These are phyloP conservation scores for Chiloscyllium punctatum DNA, from an alignment of 2,797 vertebrate species.

Conservation along the genomic window DNA sequence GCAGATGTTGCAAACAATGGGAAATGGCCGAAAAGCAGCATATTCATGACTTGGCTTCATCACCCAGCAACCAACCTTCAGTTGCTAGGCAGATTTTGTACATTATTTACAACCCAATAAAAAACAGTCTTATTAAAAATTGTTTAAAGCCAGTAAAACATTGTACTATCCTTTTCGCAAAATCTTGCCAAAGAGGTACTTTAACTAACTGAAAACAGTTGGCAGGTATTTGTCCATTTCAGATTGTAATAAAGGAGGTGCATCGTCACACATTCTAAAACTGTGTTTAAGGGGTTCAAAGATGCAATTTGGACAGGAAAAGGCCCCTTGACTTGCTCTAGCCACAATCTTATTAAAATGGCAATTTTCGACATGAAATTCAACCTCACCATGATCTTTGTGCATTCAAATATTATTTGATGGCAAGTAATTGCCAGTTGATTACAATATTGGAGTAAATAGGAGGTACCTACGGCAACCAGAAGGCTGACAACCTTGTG, in stretches of 20 bases:
- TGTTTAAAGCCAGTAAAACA: not conserved
- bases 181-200: not conserved
- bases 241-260: not conserved
- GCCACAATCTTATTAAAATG: too few relatives aligned
- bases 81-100: slow-evolving; percentile 68
- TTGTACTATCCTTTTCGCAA: not conserved
- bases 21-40: too few relatives aligned
- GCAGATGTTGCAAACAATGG: not conserved
- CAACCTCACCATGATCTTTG: not conserved
- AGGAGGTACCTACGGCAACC: not conserved
- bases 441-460: not conserved
- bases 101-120: slow-evolving; percentile 47
- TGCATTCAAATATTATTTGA: not conserved
- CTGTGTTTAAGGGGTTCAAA: not conserved
- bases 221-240: not conserved
- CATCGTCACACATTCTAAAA: not conserved
- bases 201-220: not conserved
- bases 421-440: not conserved
- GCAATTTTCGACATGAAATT: too few relatives aligned
- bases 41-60: slow-evolving; percentile 51
- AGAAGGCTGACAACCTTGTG: not conserved
- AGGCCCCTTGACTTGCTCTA: not conserved
- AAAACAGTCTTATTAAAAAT: not conserved
- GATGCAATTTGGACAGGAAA: not conserved
- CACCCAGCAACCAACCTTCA: slow-evolving; percentile 62